Percentiles rank a stretch among this genome's conserved stretches.
These are phyloP conservation scores for Chloebia gouldiae DNA, from an alignment of 2,113 vertebrate species.

Conservation along the genomic window DNA sequence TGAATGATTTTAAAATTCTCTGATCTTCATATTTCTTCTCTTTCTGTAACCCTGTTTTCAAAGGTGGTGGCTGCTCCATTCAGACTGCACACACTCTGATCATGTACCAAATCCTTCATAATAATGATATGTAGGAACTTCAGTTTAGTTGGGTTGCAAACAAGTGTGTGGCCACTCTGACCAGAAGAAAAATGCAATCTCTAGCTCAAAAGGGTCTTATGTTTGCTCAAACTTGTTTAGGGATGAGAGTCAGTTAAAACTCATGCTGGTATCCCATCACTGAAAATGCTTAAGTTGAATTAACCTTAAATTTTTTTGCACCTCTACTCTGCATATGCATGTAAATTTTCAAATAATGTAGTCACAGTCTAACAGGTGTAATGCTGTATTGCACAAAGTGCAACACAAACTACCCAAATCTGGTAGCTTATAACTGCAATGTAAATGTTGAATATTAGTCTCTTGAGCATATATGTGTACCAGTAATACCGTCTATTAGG, in stretches of 20 bases:
- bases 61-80: background rate
- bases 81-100: background rate
- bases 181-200: background rate
- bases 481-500: background rate
- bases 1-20: background rate
- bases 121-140: background rate
- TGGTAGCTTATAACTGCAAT: background rate
- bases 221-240: background rate
- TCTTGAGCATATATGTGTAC: background rate
- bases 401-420: background rate
- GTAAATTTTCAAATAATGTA: background rate
- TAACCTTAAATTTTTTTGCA: background rate
- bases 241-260: background rate
- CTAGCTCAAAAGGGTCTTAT: background rate
- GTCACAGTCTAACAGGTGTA: background rate
- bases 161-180: background rate
- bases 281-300: background rate
- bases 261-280: background rate
- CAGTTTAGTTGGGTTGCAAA: background rate
- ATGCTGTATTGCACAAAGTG: background rate
- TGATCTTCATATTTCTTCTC: background rate
- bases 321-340: background rate
- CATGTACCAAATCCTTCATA: background rate
- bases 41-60: background rate
- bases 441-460: background rate